Evolutionary conservation across 2,888 invertebrate species (phyloP), one percentile per base, ranked within the genome.

Genomic region (Diarsia mendica): DNA sequence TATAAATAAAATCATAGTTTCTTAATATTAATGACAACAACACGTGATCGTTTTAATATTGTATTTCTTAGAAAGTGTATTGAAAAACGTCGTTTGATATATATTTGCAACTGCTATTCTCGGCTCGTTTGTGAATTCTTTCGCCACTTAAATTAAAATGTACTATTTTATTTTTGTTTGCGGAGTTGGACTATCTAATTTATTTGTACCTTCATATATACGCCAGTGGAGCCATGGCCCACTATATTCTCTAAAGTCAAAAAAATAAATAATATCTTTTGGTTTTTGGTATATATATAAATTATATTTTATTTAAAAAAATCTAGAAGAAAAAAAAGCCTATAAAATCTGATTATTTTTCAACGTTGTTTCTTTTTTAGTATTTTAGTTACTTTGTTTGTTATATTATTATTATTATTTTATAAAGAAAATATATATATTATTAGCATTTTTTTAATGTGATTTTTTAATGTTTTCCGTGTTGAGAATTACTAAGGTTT

Each of bases 371-470:
- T 28, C 28, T 28, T 87, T 85, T 82, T 48, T 83, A 79, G 82
- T 82, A 82, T 84, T 86, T 78, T 86, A 82, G 58, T 80, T 86
- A 55, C 82, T 77, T 82, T 84, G 87, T 88, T 86, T 78, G 82
- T 86, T 84, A 77, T n/a, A 39, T 8, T 39, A 39, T 39, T 39
- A 39, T 39, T 39, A 70, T 33, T 67, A 55, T 79, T 63, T 3
- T 44, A 44, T n/a, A n/a, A 69, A 72, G 78, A 85, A 75, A 5
- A 79, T 65, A 69, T 83, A 76, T 82, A 85, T 81, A 74, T 74
- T 61, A 75, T 49, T 74, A 60, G 80, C 69, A 87, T 85, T 70
- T 72, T 74, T 72, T 76, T 3, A 48, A 72, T 72, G 67, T 75
- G 60, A 82, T 60, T 75, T 76, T 76, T 70, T 68, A 44, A 61